Percentiles rank a stretch among this genome's conserved stretches.
phyloP scores from a whole-genome alignment of 2,797 vertebrate genomes.

The Manis javanica region DNA sequence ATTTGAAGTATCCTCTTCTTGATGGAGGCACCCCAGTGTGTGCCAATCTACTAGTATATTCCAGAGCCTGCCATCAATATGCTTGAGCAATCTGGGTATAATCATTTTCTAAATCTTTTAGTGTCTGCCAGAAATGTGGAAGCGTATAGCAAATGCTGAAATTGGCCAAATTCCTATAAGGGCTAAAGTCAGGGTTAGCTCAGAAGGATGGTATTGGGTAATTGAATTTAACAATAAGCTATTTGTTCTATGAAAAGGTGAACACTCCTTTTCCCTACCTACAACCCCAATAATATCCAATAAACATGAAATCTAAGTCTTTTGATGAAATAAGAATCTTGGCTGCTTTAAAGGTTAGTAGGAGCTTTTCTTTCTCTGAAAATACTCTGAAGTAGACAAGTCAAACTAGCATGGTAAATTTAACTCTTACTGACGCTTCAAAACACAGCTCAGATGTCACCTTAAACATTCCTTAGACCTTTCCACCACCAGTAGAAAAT shows the following conservation, averaged over 20 bases:
- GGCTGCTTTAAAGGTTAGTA: conserved; percentile 31
- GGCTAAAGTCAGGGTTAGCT: conserved; percentile 49
- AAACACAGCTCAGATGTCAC: neutral
- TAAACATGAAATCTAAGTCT: conserved; percentile 46
- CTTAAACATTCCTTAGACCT: neutral
- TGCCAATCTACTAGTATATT: neutral
- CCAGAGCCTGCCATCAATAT: neutral
- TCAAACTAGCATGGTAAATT: conserved; percentile 2
- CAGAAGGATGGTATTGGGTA: conserved; percentile 50
- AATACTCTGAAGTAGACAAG: conserved; percentile 26
- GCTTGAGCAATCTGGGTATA: neutral
- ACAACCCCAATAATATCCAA: neutral
- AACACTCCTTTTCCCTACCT: conserved; percentile 50
- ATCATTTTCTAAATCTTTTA: conserved; percentile 58
- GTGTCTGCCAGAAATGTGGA: conserved; percentile 43
- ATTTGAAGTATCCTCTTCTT: neutral
- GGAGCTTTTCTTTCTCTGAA: conserved; percentile 44
- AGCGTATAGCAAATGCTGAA: conserved; percentile 55
- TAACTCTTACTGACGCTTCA: neutral
- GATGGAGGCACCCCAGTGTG: neutral
- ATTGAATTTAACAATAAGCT: conserved; percentile 46
- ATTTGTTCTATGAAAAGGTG: conserved; percentile 61
- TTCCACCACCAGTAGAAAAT: neutral
- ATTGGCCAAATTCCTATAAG: conserved; percentile 58
- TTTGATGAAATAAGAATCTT: conserved; percentile 44